These are phyloP conservation scores for Sebastes nivosus DNA, from an alignment of 2,797 vertebrate species.

Conservation along the genomic window DNA sequence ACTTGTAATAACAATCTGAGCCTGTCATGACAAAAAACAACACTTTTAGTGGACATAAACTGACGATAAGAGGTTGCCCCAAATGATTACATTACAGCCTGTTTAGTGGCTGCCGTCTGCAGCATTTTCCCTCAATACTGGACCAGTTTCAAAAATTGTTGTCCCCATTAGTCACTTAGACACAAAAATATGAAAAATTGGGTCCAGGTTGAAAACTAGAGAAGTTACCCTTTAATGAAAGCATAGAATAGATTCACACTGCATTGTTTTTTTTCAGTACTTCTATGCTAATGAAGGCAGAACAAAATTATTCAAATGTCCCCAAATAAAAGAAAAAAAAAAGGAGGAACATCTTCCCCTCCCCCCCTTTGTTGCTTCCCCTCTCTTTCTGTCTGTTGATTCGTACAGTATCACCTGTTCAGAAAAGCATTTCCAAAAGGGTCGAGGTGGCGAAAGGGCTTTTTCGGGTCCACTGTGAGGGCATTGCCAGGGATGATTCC, in stretches of 20 bases:
- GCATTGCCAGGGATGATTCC: conserved; percentile 89
- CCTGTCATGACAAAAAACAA: too few species aligned
- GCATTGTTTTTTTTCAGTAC: not conserved
- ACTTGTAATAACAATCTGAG: too few species aligned
- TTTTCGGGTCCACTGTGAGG: conserved; percentile 88
- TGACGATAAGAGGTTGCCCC: too few species aligned
- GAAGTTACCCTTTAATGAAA: not conserved
- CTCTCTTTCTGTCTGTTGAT: not conserved
- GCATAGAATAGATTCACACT: not conserved
- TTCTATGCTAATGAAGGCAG: not conserved
- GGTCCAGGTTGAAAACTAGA: too few species aligned
- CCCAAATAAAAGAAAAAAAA: not conserved
- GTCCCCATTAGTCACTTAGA: too few species aligned
- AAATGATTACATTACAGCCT: too few species aligned
- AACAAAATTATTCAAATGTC: not conserved
- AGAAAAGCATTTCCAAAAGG: conserved; percentile 91
- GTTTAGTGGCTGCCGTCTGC: too few species aligned
- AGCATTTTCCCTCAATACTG: too few species aligned
- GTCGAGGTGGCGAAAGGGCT: conserved; percentile 91
- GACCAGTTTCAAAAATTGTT: too few species aligned
- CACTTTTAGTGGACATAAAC: too few species aligned
- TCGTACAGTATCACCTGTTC: conserved; percentile 82
- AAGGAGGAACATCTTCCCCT: not conserved
- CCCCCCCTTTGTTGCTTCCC: too few species aligned
- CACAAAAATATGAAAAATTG: too few species aligned